Conservation (phyloP, 2,888 invertebrate genomes). For the Seira sanloemensis region DNA sequence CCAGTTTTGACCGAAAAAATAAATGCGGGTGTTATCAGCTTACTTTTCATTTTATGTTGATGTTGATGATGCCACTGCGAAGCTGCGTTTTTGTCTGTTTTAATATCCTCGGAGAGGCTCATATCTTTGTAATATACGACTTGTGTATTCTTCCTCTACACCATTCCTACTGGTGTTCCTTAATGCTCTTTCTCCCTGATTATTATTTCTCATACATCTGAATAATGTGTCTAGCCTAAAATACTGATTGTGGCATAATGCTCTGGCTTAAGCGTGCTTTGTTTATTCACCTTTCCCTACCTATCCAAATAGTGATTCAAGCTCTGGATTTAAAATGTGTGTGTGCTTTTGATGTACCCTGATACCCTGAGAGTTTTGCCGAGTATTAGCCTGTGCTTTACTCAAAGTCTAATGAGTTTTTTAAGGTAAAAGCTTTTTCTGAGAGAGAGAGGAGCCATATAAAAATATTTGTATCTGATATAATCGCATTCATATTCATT, state of each 20-base stretch:
- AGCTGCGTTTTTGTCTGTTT: neutral
- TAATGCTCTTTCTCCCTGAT: slow-evolving; percentile 14
- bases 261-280: no score
- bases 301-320: neutral
- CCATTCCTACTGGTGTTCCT: slow-evolving; percentile 2
- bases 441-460: neutral
- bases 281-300: neutral
- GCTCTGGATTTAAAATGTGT: neutral
- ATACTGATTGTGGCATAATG: neutral
- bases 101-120: slow-evolving; percentile 4
- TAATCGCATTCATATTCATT: slow-evolving; percentile 65
- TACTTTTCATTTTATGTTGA: slow-evolving; percentile 43
- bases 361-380: neutral
- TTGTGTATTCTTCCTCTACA: neutral
- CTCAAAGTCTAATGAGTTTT: slow-evolving; percentile 63
- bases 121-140: no score
- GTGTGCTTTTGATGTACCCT: neutral
- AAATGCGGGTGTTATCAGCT: slow-evolving; percentile 64
- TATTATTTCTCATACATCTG: slow-evolving; percentile 6
- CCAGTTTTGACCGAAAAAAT: slow-evolving; percentile 52
- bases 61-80: slow-evolving; percentile 29
- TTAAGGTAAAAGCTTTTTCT: slow-evolving; percentile 29
- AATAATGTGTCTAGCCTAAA: neutral
- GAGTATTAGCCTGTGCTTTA: slow-evolving; percentile 19
- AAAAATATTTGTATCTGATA: slow-evolving; percentile 41